Percentiles rank a stretch among this genome's conserved stretches.
Evolutionary conservation across 1,140 invertebrate species (phyloP).

Genomic region (Oreohelix idahoensis): DNA sequence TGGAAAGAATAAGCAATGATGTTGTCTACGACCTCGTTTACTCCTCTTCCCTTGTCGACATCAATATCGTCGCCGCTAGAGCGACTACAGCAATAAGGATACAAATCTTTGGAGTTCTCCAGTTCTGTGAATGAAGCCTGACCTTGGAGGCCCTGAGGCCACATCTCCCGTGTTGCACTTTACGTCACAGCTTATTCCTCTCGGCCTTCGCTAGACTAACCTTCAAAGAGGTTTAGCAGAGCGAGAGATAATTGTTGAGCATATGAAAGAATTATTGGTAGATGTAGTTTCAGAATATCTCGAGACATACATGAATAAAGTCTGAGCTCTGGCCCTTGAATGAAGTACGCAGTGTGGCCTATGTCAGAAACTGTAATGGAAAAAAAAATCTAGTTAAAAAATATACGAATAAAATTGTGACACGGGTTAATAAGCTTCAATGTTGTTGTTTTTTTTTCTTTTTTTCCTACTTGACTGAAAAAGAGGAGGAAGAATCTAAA

Average conservation of each 20-base stretch:
- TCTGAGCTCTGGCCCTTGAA: no score
- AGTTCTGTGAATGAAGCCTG: background rate
- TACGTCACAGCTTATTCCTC: background rate
- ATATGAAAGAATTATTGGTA: background rate
- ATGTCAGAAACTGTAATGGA: no score
- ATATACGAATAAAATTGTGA: no score
- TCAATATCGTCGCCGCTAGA: background rate
- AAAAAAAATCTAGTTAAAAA: no score
- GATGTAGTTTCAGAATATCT: no score
- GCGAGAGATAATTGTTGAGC: background rate
- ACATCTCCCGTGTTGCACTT: background rate
- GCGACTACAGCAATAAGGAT: background rate
- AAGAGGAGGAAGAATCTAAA: no score
- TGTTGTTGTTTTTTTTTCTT: no score
- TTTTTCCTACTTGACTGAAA: no score
- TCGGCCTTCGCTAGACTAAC: background rate
- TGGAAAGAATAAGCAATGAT: background rate
- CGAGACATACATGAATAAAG: no score
- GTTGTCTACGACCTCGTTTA: background rate
- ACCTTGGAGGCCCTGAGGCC: background rate
- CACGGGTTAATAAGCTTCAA: no score
- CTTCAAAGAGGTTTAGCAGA: background rate
- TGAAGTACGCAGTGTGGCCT: no score
- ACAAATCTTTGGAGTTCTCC: background rate
- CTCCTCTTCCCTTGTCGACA: background rate